A percentile compares a stretch with the other conserved stretches of the same genome.
Conservation (phyloP, 2,113 vertebrate genomes). For the Meriones unguiculatus region DNA sequence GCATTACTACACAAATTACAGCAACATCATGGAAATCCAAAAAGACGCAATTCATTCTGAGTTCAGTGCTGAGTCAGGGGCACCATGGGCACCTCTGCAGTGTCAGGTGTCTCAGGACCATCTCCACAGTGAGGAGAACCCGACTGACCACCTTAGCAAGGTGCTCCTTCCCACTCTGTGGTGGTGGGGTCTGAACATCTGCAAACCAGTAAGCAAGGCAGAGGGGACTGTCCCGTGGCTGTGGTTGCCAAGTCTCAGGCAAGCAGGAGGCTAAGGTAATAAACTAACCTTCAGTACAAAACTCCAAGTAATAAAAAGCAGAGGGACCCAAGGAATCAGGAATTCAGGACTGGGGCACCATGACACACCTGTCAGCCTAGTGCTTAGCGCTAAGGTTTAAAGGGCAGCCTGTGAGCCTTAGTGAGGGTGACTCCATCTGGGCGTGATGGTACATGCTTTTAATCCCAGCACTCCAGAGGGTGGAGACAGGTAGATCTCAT, state of each 20-base stretch:
- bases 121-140: neutral
- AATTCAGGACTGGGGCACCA: neutral
- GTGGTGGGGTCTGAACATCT: neutral
- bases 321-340: neutral
- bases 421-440: neutral
- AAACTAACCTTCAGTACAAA: neutral
- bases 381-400: neutral
- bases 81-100: neutral
- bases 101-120: neutral
- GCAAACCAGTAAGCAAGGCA: neutral
- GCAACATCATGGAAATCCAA: slow-evolving; percentile 56
- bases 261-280: neutral
- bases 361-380: neutral
- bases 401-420: neutral
- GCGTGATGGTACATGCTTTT: neutral
- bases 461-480: neutral
- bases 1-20: slow-evolving; percentile 55
- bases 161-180: neutral
- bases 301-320: neutral
- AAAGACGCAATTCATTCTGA: slow-evolving; percentile 62
- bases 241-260: neutral
- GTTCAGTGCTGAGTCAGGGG: neutral
- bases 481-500: neutral
- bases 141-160: neutral
- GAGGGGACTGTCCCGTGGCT: neutral